These are phyloP conservation scores for Colletes latitarsis DNA, from an alignment of 1,140 invertebrate genomes.

Conservation along the genomic window DNA sequence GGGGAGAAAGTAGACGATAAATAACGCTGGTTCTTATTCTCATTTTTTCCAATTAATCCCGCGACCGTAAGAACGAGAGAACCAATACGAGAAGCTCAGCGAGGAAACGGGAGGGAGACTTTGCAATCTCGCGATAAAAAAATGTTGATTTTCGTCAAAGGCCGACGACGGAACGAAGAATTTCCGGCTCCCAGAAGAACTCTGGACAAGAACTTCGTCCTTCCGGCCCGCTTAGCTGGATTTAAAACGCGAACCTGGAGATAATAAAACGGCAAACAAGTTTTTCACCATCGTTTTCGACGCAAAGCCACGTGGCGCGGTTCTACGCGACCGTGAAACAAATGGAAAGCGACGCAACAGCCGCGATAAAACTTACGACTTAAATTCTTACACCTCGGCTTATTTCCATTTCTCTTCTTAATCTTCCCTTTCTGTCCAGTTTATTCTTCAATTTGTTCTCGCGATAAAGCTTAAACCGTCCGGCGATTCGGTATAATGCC, in stretches of 20 bases:
- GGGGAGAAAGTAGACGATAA: constrained; percentile 16
- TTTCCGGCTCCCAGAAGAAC: neutral
- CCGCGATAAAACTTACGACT: neutral
- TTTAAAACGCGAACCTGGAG: neutral
- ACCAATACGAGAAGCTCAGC: neutral
- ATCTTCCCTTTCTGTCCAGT: no score
- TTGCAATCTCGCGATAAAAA: neutral
- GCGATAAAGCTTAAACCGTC: no score
- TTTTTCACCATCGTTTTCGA: neutral
- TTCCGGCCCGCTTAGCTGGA: neutral
- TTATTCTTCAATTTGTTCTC: no score
- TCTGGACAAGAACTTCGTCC: neutral
- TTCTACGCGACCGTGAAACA: neutral
- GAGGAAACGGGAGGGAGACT: neutral
- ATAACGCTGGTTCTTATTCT: neutral
- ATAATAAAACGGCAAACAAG: neutral
- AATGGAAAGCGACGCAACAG: neutral
- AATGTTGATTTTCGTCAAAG: neutral
- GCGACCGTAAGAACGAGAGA: no score
- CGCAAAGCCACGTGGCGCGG: no score
- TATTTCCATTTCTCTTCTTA: constrained; percentile 10
- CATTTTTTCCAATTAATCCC: neutral
- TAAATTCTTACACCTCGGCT: neutral
- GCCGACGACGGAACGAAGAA: no score
- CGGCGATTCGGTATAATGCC: no score